phyloP scores from a whole-genome alignment of 37 sponge, comb jelly and placozoan species.

The Tethya wilhelma region DNA sequence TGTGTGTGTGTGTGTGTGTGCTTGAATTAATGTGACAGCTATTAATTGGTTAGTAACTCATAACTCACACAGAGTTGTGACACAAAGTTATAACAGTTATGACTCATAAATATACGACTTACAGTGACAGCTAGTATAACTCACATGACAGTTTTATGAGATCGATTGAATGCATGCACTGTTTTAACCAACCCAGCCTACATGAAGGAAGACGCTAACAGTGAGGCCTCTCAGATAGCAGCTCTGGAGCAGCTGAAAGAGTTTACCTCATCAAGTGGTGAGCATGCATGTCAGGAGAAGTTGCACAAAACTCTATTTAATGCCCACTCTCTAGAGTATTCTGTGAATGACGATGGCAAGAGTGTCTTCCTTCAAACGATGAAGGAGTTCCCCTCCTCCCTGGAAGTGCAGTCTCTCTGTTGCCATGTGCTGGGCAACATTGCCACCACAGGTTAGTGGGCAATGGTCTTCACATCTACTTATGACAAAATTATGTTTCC shows the following conservation, averaged over 20 bases:
- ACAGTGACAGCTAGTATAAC: too few species aligned
- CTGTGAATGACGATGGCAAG: too few species aligned
- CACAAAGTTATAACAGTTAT: too few species aligned
- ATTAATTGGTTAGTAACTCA: too few species aligned
- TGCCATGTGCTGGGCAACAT: constrained; percentile 37
- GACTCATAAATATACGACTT: too few species aligned
- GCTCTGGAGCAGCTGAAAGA: too few species aligned
- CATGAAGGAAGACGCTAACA: constrained; percentile 29
- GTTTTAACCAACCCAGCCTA: constrained; percentile 5
- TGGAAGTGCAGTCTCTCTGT: constrained; percentile 61
- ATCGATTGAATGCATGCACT: too few species aligned
- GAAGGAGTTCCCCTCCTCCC: constrained; percentile 61
- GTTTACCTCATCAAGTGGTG: not conserved
- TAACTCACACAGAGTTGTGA: too few species aligned
- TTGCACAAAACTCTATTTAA: too few species aligned
- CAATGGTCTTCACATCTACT: not conserved
- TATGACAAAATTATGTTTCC: too few species aligned
- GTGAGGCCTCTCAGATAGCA: not conserved
- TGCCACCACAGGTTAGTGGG: constrained; percentile 40
- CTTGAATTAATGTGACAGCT: not conserved
- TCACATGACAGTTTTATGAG: too few species aligned
- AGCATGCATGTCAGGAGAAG: not conserved
- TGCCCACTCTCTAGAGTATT: too few species aligned
- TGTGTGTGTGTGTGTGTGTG: not conserved
- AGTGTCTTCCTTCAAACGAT: constrained; percentile 1